These are phyloP conservation scores for Orthonychiurus folsomi DNA, from an alignment of 2,888 invertebrate genomes.

Conservation along the genomic window DNA sequence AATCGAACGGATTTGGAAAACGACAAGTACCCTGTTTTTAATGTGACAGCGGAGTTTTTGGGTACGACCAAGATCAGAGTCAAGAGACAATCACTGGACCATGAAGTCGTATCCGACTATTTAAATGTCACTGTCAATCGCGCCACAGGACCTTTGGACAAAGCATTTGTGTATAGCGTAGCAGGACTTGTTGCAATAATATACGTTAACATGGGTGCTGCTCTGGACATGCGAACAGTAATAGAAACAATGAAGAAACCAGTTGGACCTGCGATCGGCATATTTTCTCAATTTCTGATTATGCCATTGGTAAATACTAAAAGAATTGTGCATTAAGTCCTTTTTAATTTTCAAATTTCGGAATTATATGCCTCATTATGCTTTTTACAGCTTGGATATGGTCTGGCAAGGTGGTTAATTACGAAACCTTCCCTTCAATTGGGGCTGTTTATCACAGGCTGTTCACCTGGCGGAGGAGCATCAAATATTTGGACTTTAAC, in stretches of 20 bases:
- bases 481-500: slow-evolving; percentile 94
- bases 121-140: slow-evolving; percentile 52
- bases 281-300: slow-evolving; percentile 65
- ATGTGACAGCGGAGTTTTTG: slow-evolving; percentile 42
- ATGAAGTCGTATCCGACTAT: slow-evolving; percentile 11
- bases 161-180: slow-evolving; percentile 64
- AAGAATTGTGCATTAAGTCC: not conserved
- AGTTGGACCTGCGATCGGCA: slow-evolving; percentile 67
- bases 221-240: slow-evolving; percentile 65
- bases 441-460: slow-evolving; percentile 82
- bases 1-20: not conserved
- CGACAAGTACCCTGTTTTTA: slow-evolving; percentile 23
- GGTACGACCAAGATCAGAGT: slow-evolving; percentile 41
- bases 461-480: slow-evolving; percentile 87
- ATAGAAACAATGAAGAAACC: slow-evolving; percentile 59
- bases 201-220: slow-evolving; percentile 85
- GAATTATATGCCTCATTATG: not conserved
- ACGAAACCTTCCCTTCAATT: slow-evolving; percentile 59
- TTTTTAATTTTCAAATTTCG: not conserved
- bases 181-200: slow-evolving; percentile 66
- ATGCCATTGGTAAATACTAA: slow-evolving; percentile 68
- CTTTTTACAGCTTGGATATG: slow-evolving; percentile 31
- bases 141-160: slow-evolving; percentile 58
- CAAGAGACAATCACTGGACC: slow-evolving; percentile 19
- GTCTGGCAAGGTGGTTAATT: slow-evolving; percentile 26